Evolutionary conservation across 1,140 invertebrate genomes (phyloP), one percentile per base, ranked within the genome.

Genomic region (Trichoplusia ni): DNA sequence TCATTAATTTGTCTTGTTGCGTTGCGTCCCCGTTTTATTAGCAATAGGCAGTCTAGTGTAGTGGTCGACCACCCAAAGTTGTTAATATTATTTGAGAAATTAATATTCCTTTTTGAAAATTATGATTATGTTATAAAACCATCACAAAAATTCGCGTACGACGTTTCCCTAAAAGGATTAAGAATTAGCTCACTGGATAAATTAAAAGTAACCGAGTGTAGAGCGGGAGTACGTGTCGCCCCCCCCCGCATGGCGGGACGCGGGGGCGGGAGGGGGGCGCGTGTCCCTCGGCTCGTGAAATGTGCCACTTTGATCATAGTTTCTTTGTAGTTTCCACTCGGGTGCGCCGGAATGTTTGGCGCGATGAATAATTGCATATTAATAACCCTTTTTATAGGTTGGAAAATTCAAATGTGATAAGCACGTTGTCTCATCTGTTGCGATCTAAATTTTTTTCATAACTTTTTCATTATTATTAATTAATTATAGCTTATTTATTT

Each of bases 241-340:
- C 21, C 13, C 2, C 11, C 21, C 21, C 35, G 4, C 9, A 0
- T 29, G n/a, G 3, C 9, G 8, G 18, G 18, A 9, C n/a, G 4
- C 9, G 1, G 4, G 1, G 9, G 6, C 13, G n/a, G 8, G 19
- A 4, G 35, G 33, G 11, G 33, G 21, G 21, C 11, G 51, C 51
- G 35, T 56, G 51, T 40, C 51, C 19, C 49, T 11, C 51, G 23
- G 23, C 35, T 40, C 51, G 51, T 56, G 51, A 56, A 56, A 56
- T 56, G 51, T 56, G 51, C 33, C 51, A 56, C 51, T 56, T 56
- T 56, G 51, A 56, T 56, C 51, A 56, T 56, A 56, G 51, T 56
- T 56, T 56, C 51, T 56, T 56, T 56, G 51, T 56, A 56, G 33
- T 49, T 56, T 56, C 35, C 35, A 27, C 51, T 16, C 40, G 35